Conservation (phyloP, 2,888 invertebrate species). For the Platerodrilus igneus region DNA sequence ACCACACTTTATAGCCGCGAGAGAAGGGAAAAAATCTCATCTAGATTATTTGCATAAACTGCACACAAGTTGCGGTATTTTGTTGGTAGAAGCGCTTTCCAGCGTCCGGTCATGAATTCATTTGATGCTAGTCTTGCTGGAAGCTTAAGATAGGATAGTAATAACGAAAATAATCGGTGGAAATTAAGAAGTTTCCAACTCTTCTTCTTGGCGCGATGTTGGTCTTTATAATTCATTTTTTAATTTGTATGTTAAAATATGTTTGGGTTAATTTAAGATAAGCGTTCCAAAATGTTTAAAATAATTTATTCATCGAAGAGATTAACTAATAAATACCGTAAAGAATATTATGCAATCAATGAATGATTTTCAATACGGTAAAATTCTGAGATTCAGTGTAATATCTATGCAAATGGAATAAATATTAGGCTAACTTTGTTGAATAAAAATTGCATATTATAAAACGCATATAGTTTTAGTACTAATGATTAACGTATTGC, state of each 20-base stretch:
- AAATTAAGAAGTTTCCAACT: constrained; percentile 48
- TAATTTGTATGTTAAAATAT: constrained; percentile 37
- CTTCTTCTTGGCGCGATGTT: constrained; percentile 29
- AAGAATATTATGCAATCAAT: too few species aligned
- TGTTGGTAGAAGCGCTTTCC: constrained; percentile 30
- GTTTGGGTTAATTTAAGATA: constrained; percentile 40
- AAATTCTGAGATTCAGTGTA: too few species aligned
- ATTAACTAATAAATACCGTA: too few species aligned
- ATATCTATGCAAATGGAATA: too few species aligned
- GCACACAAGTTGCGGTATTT: constrained; percentile 42
- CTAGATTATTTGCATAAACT: constrained; percentile 52
- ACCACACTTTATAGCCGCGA: constrained; percentile 43
- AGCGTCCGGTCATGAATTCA: constrained; percentile 38
- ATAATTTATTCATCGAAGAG: too few species aligned
- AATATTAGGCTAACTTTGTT: too few species aligned
- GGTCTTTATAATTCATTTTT: constrained; percentile 21
- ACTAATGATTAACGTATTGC: too few species aligned
- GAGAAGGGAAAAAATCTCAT: constrained; percentile 49
- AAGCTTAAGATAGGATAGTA: constrained; percentile 45
- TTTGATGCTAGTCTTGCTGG: constrained; percentile 37
- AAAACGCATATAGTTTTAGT: too few species aligned
- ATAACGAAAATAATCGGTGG: constrained; percentile 48
- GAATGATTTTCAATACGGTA: too few species aligned
- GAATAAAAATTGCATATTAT: too few species aligned
- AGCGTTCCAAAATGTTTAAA: too few species aligned